These are phyloP conservation scores for Sialia sialis DNA, from an alignment of 2,113 vertebrate species.

Conservation along the genomic window DNA sequence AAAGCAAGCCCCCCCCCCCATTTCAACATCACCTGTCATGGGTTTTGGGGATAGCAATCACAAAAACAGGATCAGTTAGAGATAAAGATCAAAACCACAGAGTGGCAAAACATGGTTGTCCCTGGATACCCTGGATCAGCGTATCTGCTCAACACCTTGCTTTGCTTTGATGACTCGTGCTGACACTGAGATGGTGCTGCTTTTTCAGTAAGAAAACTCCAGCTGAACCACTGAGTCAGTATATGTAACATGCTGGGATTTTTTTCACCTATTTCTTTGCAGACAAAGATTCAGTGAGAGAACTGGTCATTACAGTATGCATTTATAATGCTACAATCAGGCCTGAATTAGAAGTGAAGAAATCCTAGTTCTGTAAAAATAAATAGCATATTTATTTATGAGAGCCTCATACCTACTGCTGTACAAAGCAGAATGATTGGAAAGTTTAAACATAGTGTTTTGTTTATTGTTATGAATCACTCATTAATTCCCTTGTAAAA, in stretches of 20 bases:
- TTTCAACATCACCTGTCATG: constrained; percentile 46
- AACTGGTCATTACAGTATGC: not conserved
- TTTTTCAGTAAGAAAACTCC: constrained; percentile 28
- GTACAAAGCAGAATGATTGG: not conserved
- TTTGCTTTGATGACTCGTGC: constrained; percentile 45
- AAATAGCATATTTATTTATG: not conserved
- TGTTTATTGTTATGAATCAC: not conserved
- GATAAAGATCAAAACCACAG: constrained; percentile 62
- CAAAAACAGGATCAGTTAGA: constrained; percentile 48
- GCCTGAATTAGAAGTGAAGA: not conserved
- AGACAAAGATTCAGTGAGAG: not conserved
- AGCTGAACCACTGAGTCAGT: not conserved
- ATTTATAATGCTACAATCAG: not conserved
- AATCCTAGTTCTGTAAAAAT: not conserved
- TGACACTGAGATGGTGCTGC: constrained; percentile 29
- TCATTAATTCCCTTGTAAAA: not conserved
- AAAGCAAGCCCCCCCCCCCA: not conserved
- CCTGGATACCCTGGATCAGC: constrained; percentile 49
- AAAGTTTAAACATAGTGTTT: not conserved
- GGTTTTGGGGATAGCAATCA: constrained; percentile 48
- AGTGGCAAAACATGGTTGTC: constrained; percentile 31
- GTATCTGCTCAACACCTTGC: constrained; percentile 49
- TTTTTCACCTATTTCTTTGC: not conserved
- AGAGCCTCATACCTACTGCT: not conserved
- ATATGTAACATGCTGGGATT: not conserved